Percentiles rank a stretch among this genome's conserved stretches.
phyloP scores from a whole-genome alignment of 2,113 vertebrate genomes.

The Ascaphus truei region DNA sequence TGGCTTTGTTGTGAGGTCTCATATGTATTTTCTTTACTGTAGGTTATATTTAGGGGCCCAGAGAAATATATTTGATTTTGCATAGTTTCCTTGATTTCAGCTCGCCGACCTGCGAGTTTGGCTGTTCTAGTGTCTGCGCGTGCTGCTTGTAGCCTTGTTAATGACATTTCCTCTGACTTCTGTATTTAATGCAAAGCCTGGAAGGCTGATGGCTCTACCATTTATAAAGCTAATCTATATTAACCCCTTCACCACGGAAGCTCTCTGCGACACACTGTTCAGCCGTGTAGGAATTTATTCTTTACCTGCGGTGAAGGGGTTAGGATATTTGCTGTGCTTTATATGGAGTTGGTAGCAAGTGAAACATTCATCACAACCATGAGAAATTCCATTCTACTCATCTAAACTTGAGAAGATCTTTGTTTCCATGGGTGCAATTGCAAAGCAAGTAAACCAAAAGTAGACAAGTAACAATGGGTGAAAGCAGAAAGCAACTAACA shows the following conservation, averaged over 20 bases:
- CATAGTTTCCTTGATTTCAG: neutral
- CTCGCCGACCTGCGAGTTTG: neutral
- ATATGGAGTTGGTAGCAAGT: neutral
- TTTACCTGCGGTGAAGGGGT: neutral
- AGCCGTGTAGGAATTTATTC: too few species aligned
- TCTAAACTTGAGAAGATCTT: too few species aligned
- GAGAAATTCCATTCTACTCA: neutral
- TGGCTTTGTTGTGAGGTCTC: neutral
- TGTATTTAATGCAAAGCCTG: too few species aligned
- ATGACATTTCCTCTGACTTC: neutral
- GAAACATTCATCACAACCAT: slow-evolving; percentile 17
- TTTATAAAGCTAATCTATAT: neutral
- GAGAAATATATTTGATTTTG: neutral
- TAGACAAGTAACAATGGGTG: too few species aligned
- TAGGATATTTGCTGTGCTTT: neutral
- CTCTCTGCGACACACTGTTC: neutral
- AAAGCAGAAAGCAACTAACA: too few species aligned
- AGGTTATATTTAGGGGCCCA: neutral
- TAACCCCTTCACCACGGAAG: neutral
- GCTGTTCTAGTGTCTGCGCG: neutral
- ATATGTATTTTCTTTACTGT: neutral
- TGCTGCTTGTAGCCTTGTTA: neutral
- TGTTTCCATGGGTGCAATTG: too few species aligned
- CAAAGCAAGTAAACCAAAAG: too few species aligned
- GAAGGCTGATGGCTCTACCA: neutral